Base-by-base conservation (phyloP, 2,797 vertebrate genomes). In the Hippopotamyrus pictus region DNA sequence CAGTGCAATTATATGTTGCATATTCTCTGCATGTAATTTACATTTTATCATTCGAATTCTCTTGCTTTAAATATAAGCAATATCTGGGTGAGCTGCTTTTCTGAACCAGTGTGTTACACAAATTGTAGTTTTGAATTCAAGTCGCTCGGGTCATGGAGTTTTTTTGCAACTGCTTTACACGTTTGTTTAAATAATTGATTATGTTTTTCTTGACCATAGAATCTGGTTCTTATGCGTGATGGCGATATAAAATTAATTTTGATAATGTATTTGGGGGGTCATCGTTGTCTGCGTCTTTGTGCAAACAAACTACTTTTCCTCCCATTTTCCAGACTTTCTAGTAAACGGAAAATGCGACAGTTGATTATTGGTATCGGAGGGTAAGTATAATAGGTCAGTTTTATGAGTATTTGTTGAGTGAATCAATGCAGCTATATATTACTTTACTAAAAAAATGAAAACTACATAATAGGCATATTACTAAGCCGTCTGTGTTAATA, bases 291-390 rank as follows among this genome's bases (percentile, higher is more conserved):
- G 69, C 5, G 14, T 37, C 19, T 46, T 82, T 22, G 17, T 82
- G 76, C 37, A 22, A 79, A 41, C 14, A 79, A 76, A 33, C 6
- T 79, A 46, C 37, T n/a, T 79, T 79, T 46, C 29, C 19, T 46
- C 37, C 17, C 76, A 82, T 46, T 46, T 46, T 82, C 51, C 54
- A 86, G 84, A 65, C 37, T 88, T 88, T 69, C 22, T 11, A 88
- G 8, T 48, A 46, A 29, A 48, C 62, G 14, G 11, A 88, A 62
- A 54, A 98, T 98, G 97, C 97, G 96, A 94, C 94, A 92, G 1
- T 91, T 98, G 33, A 92, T 98, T 91, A 92, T 99, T 89, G 98
- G 97, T 93, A 96, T 99, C 88, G 96, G 97, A 29, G 98, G 98
- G 98, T 98, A 92, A 97, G 97, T 97, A 89, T 90, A 48, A 51